Evolutionary conservation across 2,113 vertebrate genomes (phyloP), one percentile per base, ranked within the genome.

Genomic region (Pampusana beccarii): DNA sequence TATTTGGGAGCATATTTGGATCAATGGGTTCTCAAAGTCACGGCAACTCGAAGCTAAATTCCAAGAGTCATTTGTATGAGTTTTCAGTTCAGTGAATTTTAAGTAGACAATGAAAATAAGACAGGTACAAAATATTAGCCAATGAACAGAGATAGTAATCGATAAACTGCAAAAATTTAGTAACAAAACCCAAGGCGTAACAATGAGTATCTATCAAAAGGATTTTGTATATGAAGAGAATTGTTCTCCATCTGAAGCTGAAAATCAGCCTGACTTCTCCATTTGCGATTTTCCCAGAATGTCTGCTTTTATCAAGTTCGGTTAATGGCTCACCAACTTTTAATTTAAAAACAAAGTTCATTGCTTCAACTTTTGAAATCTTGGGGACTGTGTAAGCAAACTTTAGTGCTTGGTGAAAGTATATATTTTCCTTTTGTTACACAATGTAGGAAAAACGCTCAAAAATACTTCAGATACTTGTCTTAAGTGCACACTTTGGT

Each of bases 21-120:
- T 97, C 95, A 89, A 48, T 85, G 94, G 85, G 44, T 96, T 97
- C 95, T 98, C 97, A 97, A 96, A 97, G 95, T 96, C 96, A 92
- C 15, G 50, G 84, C 73, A 89, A 90, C 78, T 57, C 12, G 11
- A 56, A 71, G 48, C 79, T 85, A 14, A 94, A 86, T 94, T 92
- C 81, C 66, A 71, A 13, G 11, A 56, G 53, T 94, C 65, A 42
- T 88, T 90, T 92, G 60, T 81, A 26, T 78, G 87, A 53, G 83
- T 38, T 93, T 95, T 92, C 93, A 90, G 89, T 71, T 94, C 81
- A 65, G 87, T 79, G 86, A 67, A 75, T 98, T 97, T 97, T 97
- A 97, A 96, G 93, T 51, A 92, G 93, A 82, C 85, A 90, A 92
- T 97, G 95, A 95, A 97, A 97, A 92, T 89, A 88, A 95, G 89